Conservation (phyloP, 2,797 vertebrate species). For the Nasua narica region DNA sequence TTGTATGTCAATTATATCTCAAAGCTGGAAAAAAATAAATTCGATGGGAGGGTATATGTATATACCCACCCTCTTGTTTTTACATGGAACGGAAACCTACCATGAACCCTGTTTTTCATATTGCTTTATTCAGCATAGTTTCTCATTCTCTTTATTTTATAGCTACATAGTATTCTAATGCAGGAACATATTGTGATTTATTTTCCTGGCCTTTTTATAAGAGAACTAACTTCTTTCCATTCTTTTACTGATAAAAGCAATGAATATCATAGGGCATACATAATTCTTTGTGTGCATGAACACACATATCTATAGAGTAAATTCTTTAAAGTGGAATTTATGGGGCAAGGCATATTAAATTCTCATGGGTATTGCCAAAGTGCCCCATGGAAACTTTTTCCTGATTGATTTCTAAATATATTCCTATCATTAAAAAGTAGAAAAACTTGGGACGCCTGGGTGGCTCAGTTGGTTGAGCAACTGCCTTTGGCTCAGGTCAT, state of each 20-base stretch:
- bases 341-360: background rate
- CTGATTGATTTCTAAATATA: background rate
- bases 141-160: background rate
- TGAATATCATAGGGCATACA: background rate
- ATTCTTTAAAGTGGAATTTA: background rate
- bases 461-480: too few species aligned
- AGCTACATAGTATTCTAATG: background rate
- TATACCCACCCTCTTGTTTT: background rate
- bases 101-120: background rate
- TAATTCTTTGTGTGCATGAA: background rate
- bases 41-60: background rate
- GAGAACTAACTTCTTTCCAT: background rate
- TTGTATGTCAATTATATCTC: background rate
- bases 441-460: too few species aligned
- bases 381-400: background rate
- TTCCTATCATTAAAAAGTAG: background rate
- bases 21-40: background rate
- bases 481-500: too few species aligned
- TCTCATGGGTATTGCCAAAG: background rate
- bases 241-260: constrained; percentile 11
- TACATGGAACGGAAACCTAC: background rate
- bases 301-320: background rate
- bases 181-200: background rate
- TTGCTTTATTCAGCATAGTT: background rate
- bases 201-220: background rate